Base-by-base conservation (phyloP, 2,113 vertebrate species). In the human (Homo sapiens) region DNA sequence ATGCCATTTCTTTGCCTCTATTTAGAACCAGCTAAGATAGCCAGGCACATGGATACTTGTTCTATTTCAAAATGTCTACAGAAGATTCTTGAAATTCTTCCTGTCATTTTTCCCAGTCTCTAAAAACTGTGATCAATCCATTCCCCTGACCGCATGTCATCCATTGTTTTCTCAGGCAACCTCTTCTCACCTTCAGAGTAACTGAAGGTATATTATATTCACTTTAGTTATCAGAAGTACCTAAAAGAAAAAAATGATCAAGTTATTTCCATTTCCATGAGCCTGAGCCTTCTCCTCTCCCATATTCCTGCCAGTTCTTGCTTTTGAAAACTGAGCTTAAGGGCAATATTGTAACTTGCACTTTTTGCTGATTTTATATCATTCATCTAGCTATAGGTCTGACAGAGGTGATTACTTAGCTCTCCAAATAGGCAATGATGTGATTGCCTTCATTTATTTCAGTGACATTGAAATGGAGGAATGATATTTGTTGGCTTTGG, bases 381-480 rank as follows among this genome's bases (percentile, higher is more conserved):
- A 96, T 90, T 72, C n/a, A 50, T 94, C 87, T 85, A 96, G 84
- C 80, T 73, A 81, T n/a, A 95, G 73, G 13, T 90, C 35, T 1
- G 3, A 94, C 55, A 96, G 64, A 95, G 25, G 61, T 96, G 84
- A 97, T 92, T 96, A 92, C 59, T 96, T 96, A 81, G 14, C 52
- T 89, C 43, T 45, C 87, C 88, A 93, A 91, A 93, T 83, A 93
- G 57, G 68, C 70, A 96, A 57, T 86, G 50, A 88, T 94, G 14
- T 73, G 18, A 82, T 95, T 96, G 40, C n/a, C 27, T 96, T 96
- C 76, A 83, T 98, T 96, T 96, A 94, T 96, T 96, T 95, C 43
- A 61, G 84, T 90, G 57, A 96, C 91, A 79, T 30, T 93, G 66
- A 94, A 94, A 92, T 82, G 81, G 38, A 94, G 57, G 52, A 81